Evolutionary conservation across 2,797 vertebrate genomes (phyloP).

Genomic region (Ibycter americanus): DNA sequence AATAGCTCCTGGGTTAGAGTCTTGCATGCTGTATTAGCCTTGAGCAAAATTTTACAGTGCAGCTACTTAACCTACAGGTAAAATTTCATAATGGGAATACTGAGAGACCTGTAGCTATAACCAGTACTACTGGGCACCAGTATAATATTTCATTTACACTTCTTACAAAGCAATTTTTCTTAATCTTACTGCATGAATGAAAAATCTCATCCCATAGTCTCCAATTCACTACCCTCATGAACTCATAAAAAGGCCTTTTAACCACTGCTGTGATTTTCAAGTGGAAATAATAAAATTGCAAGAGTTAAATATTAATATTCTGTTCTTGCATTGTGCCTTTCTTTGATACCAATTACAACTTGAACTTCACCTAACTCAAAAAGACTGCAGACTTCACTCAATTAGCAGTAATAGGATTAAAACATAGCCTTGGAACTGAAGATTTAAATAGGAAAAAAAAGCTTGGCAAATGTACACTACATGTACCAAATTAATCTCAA

Average conservation of each 20-base stretch:
- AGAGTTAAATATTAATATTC: constrained; percentile 75
- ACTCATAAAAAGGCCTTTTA: constrained; percentile 56
- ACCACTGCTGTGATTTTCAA: constrained; percentile 65
- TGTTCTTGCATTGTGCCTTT: constrained; percentile 76
- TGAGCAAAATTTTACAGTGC: constrained; percentile 45
- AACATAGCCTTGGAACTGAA: constrained; percentile 85
- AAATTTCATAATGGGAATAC: constrained; percentile 16
- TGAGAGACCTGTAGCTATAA: constrained; percentile 16
- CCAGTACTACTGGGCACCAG: background rate
- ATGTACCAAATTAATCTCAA: constrained; percentile 86
- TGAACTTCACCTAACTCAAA: constrained; percentile 92
- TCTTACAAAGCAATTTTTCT: constrained; percentile 37
- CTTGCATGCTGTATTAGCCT: constrained; percentile 10
- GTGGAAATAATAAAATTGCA: constrained; percentile 67
- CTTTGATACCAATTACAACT: constrained; percentile 89
- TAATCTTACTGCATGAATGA: constrained; percentile 49
- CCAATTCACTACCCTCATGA: constrained; percentile 50
- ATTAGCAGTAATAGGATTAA: constrained; percentile 97
- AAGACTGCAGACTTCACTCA: constrained; percentile 90
- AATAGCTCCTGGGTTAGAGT: constrained; percentile 41
- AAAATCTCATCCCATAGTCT: constrained; percentile 36
- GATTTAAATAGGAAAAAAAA: constrained; percentile 90
- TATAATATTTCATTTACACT: constrained; percentile 47
- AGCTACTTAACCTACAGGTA: constrained; percentile 41
- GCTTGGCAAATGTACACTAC: constrained; percentile 88